phyloP scores from a whole-genome alignment of 2,113 vertebrate genomes.

The Sigmodon hispidus region DNA sequence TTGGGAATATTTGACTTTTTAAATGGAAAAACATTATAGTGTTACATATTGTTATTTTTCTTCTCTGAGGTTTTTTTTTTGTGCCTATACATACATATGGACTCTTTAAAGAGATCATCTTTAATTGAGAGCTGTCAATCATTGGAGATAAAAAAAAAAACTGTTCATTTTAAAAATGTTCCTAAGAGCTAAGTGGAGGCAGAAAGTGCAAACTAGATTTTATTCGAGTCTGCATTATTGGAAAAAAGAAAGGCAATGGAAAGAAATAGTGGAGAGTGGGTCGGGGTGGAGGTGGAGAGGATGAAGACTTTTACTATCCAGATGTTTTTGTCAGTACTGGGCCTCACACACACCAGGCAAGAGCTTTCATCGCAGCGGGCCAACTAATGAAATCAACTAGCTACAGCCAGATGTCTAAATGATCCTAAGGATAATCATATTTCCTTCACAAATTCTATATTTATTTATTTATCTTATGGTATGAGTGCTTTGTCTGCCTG shows the following conservation, averaged over 20 bases:
- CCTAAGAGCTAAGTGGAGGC: neutral
- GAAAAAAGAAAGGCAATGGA: neutral
- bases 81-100: neutral
- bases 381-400: neutral
- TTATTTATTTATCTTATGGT: neutral
- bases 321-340: neutral
- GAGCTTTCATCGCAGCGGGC: neutral
- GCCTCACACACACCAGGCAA: neutral
- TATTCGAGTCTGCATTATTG: neutral
- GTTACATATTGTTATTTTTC: neutral
- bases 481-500: neutral
- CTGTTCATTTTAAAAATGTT: neutral
- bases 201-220: neutral
- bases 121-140: neutral
- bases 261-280: neutral
- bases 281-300: neutral
- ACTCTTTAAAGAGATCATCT: constrained; percentile 2
- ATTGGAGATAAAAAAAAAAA: neutral
- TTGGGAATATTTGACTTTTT: neutral
- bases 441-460: neutral
- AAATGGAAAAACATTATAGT: neutral
- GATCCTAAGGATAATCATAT: constrained; percentile 4
- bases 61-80: neutral
- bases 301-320: neutral
- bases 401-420: neutral